phyloP scores from a whole-genome alignment of 2,888 invertebrate species.

The Onchidella celtica region DNA sequence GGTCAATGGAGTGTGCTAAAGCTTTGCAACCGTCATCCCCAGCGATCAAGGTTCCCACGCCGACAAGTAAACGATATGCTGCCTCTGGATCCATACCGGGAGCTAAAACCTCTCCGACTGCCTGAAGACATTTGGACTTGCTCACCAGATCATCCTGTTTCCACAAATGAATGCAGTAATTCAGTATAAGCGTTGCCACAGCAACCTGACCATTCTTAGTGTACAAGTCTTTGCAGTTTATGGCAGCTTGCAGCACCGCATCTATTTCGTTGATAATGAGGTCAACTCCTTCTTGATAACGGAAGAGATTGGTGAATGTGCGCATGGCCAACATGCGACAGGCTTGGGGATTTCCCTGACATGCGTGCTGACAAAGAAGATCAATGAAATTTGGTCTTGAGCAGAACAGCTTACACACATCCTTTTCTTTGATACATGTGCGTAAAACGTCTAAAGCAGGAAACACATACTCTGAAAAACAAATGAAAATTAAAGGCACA shows the following conservation, averaged over 20 bases:
- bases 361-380: conserved; percentile 79
- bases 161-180: conserved; percentile 84
- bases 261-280: conserved; percentile 67
- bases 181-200: conserved; percentile 87
- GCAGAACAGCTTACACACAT: conserved; percentile 83
- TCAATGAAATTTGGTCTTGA: conserved; percentile 78
- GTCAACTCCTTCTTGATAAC: conserved; percentile 82
- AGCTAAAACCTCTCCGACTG: conserved; percentile 58
- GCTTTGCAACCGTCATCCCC: conserved; percentile 73
- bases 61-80: conserved; percentile 88
- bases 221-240: conserved; percentile 58
- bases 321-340: conserved; percentile 82
- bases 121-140: conserved; percentile 70
- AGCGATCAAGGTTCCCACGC: conserved; percentile 86
- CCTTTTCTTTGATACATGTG: conserved; percentile 88
- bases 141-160: conserved; percentile 66
- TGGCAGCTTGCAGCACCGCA: conserved; percentile 63
- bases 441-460: conserved; percentile 94
- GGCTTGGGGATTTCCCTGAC: conserved; percentile 59
- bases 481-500: no score
- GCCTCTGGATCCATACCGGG: conserved; percentile 84
- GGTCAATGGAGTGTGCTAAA: conserved; percentile 73
- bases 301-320: conserved; percentile 90
- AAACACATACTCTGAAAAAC: conserved; percentile 86
- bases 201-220: conserved; percentile 85